Base-by-base conservation (phyloP, 2,797 vertebrate genomes). In the Melanotaenia maccullochi region DNA sequence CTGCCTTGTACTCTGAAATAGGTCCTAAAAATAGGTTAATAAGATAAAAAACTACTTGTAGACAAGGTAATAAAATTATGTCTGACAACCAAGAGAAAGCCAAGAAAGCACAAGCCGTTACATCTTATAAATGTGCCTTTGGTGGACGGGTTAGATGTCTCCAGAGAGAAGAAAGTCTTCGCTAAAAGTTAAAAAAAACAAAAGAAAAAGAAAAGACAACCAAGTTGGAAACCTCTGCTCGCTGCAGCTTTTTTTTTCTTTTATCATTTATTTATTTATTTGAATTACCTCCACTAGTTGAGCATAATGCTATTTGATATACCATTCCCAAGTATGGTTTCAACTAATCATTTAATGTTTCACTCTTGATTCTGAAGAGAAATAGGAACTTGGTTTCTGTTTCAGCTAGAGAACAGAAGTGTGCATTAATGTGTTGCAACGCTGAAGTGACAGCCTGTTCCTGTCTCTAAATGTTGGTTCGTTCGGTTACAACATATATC, bases 351-450 rank as follows among this genome's bases (percentile, higher is more conserved):
- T 47, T n/a, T 42, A 11, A 56, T 54, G 33, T 77, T 60, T 61
- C 25, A 56, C 33, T 57, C 12, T 35, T 1, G 9, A 5, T 16
- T 72, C 9, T 33, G 5, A 28, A 28, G 57, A 71, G 38, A 87
- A 78, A 55, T 32, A 81, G 81, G 77, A 90, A 89, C 67, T 75
- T 67, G 54, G 2, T 61, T 65, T 60, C 56, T 62, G 3, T 70
- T 59, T 51, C 55, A 14, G 24, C 35, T 64, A 18, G 2, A n/a
- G 28, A 76, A 72, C 68, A 82, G 77, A 84, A 79, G 66, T 79
- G 56, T 36, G 38, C 4, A 20, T 40, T 47, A 54, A 3, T 35
- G 22, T 33, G 28, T 2, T 20, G 20, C 44, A 60, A 42, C 22
- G 22, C 58, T 32, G 5, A 5, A 52, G 4, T 22, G 0, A 25